A percentile compares a stretch with the other conserved stretches of the same genome.
Conservation (phyloP, 2,797 vertebrate species). For the Sylvilagus floridanus region DNA sequence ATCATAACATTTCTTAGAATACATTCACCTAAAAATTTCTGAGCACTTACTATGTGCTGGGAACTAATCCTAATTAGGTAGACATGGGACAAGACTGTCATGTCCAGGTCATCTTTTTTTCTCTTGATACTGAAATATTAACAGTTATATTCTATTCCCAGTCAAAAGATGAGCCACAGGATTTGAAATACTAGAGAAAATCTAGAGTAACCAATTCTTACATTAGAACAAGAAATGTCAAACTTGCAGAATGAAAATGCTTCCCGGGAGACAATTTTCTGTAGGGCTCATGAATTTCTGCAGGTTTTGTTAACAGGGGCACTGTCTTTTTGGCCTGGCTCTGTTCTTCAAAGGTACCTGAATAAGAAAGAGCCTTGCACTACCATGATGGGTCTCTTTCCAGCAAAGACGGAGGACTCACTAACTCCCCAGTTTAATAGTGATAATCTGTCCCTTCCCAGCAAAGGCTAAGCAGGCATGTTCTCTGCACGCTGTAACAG, state of each 20-base stretch:
- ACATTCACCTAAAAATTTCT: neutral
- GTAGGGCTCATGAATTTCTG: constrained; percentile 21
- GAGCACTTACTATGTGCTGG: neutral
- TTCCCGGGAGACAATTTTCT: constrained; percentile 65
- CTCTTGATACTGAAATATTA: constrained; percentile 55
- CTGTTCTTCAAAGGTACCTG: neutral
- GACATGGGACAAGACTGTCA: neutral
- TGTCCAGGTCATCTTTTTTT: neutral
- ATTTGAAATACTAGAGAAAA: constrained; percentile 57
- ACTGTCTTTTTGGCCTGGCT: neutral
- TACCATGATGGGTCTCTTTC: neutral
- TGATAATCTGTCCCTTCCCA: neutral
- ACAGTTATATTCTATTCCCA: constrained; percentile 23
- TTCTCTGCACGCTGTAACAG: neutral
- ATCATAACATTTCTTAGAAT: neutral
- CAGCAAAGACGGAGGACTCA: neutral
- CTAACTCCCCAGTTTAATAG: neutral
- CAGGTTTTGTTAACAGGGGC: constrained; percentile 34
- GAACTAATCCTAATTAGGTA: neutral
- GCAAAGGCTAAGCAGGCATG: neutral
- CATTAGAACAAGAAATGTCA: constrained; percentile 77
- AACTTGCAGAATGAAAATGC: constrained; percentile 73
- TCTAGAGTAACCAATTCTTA: constrained; percentile 65
- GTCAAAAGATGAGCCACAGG: constrained; percentile 25
- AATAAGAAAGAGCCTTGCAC: neutral